Evolutionary conservation across 2,113 vertebrate species (phyloP), one percentile per base, ranked within the genome.

Genomic region (Chaenocephalus aceratus): DNA sequence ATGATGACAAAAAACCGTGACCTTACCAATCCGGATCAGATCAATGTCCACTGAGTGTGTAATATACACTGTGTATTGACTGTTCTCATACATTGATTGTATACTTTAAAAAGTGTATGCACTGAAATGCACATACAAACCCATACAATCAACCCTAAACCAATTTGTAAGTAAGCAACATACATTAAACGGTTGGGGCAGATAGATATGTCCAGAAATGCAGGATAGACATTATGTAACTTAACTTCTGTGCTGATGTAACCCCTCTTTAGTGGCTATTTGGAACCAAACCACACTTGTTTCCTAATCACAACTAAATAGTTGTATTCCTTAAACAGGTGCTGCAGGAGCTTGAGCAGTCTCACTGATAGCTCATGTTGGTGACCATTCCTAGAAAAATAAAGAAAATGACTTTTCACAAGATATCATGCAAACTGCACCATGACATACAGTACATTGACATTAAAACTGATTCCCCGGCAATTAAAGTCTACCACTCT

Each of bases 1-100:
- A 41, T 41, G 36, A 41, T 41, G 61, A 51, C 62, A 36, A 36
- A 79, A 71, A 57, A 44, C 57, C 49, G 36, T 30, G n/a, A 44
- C 26, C n/a, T 56, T 46, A 62, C 45, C 62, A 75, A 76, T 81
- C 45, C 13, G 63, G 74, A 82, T 74, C 69, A 10, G 44, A 64
- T 67, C 54, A 30, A 23, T 79, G 9, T n/a, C 46, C 34, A 72
- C 62, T 46, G 11, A 51, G 65, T n/a, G 36, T 60, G 52, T 41
- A 34, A 44, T 26, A 12, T 45, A 58, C 18, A 16, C 60, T 75
- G 10, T 5, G 15, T 44, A 58, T 60, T 41, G 11, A 30, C 7
- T 41, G 36, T 41, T 6, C 7, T 41, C 36, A 41, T 41, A 41
- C 7, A 41, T 41, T 5, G 5, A 41, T 41, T 41, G 6, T 6